Conservation (phyloP, 2,113 vertebrate species). For the Trogon surrucura region DNA sequence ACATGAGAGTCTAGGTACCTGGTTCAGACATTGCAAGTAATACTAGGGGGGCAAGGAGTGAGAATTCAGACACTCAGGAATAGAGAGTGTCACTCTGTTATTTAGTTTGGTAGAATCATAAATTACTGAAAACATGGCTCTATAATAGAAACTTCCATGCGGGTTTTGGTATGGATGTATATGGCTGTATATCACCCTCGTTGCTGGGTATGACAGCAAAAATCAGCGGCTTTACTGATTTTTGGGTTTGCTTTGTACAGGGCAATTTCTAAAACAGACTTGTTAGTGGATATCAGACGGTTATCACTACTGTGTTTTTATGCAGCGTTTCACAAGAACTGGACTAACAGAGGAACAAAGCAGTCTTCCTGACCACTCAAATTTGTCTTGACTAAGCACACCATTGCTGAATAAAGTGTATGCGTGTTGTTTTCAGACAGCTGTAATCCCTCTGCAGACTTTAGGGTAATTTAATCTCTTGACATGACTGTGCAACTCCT, state of each 20-base stretch:
- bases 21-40: not conserved
- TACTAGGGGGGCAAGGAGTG: not conserved
- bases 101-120: not conserved
- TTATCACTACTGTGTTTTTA: not conserved
- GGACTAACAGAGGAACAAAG: slow-evolving; percentile 1
- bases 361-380: not conserved
- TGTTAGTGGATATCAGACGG: accelerated
- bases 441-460: slow-evolving; percentile 31
- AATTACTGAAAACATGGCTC: not conserved
- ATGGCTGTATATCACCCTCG: not conserved
- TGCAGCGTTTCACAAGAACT: not conserved
- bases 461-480: slow-evolving; percentile 23
- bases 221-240: not conserved
- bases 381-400: slow-evolving; percentile 24
- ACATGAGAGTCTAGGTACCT: not conserved
- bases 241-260: not conserved
- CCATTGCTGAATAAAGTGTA: not conserved
- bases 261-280: not conserved
- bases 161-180: not conserved
- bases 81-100: not conserved
- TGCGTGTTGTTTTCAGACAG: not conserved
- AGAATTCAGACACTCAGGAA: not conserved
- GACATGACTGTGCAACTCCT: slow-evolving; percentile 17
- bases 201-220: not conserved
- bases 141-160: not conserved